These are phyloP conservation scores for Peromyscus polionotus DNA, from an alignment of 2,113 vertebrate species.

Conservation along the genomic window DNA sequence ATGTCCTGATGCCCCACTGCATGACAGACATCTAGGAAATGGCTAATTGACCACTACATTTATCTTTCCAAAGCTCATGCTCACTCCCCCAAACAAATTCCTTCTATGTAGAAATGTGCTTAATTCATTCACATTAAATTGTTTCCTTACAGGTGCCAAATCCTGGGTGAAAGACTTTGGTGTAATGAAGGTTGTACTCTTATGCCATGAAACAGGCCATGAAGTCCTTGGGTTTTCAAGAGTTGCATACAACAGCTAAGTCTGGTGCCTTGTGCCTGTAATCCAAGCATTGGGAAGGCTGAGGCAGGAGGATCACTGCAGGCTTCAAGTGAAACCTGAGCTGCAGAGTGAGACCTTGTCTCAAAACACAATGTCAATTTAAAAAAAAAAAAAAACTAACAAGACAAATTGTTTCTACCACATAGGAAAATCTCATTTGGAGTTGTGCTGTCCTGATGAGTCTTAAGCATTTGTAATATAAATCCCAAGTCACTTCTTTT, in stretches of 20 bases:
- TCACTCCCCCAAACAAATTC: not conserved
- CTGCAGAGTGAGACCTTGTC: not conserved
- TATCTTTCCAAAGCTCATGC: conserved; percentile 30
- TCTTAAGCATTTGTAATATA: not conserved
- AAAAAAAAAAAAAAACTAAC: not conserved
- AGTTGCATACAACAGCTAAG: not conserved
- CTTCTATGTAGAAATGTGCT: not conserved
- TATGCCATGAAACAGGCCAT: not conserved
- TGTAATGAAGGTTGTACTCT: not conserved
- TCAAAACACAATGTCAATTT: not conserved
- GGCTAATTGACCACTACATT: not conserved
- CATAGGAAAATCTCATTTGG: not conserved
- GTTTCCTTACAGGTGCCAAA: not conserved
- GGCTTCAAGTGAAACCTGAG: not conserved
- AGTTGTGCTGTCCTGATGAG: not conserved
- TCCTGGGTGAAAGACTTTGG: not conserved
- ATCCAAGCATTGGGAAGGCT: not conserved
- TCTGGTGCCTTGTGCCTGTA: not conserved
- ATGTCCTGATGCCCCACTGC: not conserved
- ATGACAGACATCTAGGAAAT: not conserved
- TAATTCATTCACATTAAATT: conserved; percentile 14
- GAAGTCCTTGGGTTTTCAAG: conserved; percentile 13
- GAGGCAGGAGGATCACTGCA: not conserved
- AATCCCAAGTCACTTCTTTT: not conserved
- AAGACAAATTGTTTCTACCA: not conserved